Conservation (phyloP, 2,888 invertebrate genomes). For the Drosophila affinis region DNA sequence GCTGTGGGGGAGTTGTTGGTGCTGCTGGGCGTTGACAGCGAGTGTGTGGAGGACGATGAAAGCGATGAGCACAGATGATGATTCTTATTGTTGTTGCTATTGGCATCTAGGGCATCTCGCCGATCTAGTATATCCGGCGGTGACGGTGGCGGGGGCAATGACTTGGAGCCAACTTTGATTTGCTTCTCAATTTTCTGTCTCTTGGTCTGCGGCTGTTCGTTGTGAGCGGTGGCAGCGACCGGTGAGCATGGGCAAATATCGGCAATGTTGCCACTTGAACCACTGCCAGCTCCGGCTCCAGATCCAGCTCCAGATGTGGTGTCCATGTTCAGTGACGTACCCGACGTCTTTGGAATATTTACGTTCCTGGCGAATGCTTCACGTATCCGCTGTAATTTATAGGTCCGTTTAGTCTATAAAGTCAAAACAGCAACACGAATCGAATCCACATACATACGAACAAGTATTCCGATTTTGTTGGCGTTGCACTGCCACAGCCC, state of each 20-base stretch:
- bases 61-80: conserved; percentile 74
- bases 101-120: conserved; percentile 58
- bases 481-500: conserved; percentile 49
- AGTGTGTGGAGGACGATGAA: conserved; percentile 80
- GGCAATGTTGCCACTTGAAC: conserved; percentile 24
- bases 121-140: conserved; percentile 74
- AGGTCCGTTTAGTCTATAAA: conserved; percentile 10
- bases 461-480: conserved; percentile 23
- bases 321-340: conserved; percentile 70
- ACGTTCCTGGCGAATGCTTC: conserved; percentile 7
- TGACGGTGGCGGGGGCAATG: conserved; percentile 45
- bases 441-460: conserved; percentile 41
- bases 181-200: conserved; percentile 88
- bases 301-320: conserved; percentile 48
- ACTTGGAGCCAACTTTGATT: conserved; percentile 53
- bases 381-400: conserved; percentile 21
- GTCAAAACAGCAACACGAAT: conserved; percentile 22
- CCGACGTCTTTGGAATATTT: conserved; percentile 57
- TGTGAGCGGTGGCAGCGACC: conserved; percentile 71
- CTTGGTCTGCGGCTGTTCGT: conserved; percentile 93
- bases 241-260: conserved; percentile 51
- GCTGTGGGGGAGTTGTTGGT: conserved; percentile 75
- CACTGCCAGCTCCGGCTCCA: conserved; percentile 29
- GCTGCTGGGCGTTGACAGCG: conserved; percentile 68
- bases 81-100: conserved; percentile 65